Evolutionary conservation across 2,113 vertebrate species (phyloP), one percentile per base, ranked within the genome.

Genomic region (Halichoerus grypus): DNA sequence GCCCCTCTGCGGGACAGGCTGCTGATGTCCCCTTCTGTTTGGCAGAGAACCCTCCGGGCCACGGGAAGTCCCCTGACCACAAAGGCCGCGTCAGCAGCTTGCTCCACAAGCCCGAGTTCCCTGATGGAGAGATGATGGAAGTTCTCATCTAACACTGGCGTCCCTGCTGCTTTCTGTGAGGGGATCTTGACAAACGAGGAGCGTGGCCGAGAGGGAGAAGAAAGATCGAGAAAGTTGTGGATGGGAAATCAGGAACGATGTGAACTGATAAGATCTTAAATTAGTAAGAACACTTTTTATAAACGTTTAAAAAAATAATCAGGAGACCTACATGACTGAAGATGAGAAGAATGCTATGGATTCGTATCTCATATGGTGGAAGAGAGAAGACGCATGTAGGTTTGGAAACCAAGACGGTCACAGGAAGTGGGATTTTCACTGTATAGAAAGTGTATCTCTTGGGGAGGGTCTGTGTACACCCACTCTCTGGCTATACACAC

Each of bases 91-190:
- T 98, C 85, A 98, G 98, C 98, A 98, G 97, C 95, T 95, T 98
- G 86, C 97, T 98, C 76, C 98, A 99, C 96, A 99, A 99, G 97
- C 97, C 98, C 0, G 99, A 99, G 94, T 99, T 99, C 93, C 99
- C 99, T 0, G 99, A 99, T 0, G 97, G 98, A 0, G 99, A 99
- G 97, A 98, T 99, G 98, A 98, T 99, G 98, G 99, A 99, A 94
- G 99, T 99, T 67, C 99, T 99, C 92, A 99, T 99, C 97, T 99
- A 98, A 92, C 59, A 13, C 55, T 26, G 59, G 3, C 21, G 0
- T 31, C 94, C 61, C n/a, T 9, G 65, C 15, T 8, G 81, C 77
- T 18, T 80, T 87, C 79, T 5, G 0, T n/a, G 24, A 18, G 49
- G 16, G 5, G 16, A 65, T 92, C 33, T 12, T 36, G 61, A 92